Conservation (phyloP, 2,888 invertebrate species). For the Fragum whitleyi region DNA sequence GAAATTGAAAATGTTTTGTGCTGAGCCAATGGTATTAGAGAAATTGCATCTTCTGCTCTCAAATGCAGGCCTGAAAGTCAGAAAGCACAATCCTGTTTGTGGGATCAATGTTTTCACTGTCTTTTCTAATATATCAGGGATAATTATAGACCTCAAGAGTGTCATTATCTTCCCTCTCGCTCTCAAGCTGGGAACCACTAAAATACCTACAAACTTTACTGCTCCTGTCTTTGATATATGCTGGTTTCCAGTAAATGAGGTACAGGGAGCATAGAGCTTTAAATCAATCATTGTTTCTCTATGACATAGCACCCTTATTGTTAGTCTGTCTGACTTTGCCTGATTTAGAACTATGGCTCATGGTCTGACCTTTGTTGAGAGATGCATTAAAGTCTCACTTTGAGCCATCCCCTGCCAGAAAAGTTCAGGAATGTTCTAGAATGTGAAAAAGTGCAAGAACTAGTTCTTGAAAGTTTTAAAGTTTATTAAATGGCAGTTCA, state of each 20-base stretch:
- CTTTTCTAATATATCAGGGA: slow-evolving; percentile 23
- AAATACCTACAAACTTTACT: slow-evolving; percentile 6
- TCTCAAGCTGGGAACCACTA: slow-evolving; percentile 15
- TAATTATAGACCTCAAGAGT: slow-evolving; percentile 22
- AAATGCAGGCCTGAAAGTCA: too few species aligned
- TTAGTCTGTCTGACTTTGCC: neutral
- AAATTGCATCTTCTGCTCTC: too few species aligned
- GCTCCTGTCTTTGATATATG: neutral
- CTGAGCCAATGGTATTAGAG: too few species aligned
- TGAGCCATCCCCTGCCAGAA: too few species aligned
- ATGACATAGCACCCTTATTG: neutral
- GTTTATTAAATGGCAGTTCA: too few species aligned
- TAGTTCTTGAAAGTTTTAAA: too few species aligned
- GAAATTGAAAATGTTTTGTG: too few species aligned
- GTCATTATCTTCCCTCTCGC: slow-evolving; percentile 16
- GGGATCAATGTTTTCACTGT: slow-evolving; percentile 18
- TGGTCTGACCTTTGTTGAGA: neutral
- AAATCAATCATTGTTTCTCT: slow-evolving; percentile 9
- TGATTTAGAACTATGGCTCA: slow-evolving; percentile 3
- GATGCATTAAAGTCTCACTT: neutral
- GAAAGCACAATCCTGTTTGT: neutral
- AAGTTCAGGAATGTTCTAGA: too few species aligned
- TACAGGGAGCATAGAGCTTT: neutral
- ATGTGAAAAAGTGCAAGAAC: too few species aligned
- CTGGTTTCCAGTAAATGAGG: slow-evolving; percentile 4